Base-by-base conservation (phyloP, 2,888 invertebrate genomes). In the Nephrotoma flavescens region DNA sequence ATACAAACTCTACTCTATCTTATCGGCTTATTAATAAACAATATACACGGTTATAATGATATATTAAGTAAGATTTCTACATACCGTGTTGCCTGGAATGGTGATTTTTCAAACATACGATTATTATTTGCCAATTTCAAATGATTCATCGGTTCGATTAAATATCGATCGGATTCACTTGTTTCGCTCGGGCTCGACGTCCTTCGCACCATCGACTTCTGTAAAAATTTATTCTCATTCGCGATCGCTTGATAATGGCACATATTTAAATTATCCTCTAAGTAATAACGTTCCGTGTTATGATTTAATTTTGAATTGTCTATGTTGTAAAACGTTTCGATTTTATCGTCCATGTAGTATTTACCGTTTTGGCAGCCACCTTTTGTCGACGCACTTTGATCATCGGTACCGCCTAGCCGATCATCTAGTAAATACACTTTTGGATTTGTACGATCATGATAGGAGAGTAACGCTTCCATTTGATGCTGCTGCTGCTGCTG, bases 171-270 rank as follows among this genome's bases (percentile, higher is more conserved):
- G 9, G 91, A 92, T 15, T 91, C 91, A 87, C 92, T 92, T 6
- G 91, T 92, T 88, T 92, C 91, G 88, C 91, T 92, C 12, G 91
- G 92, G 88, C 91, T 91, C 45, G 92, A 92, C 83, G 90, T 88
- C 11, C 89, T 89, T 88, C 90, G 91, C 45, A 91, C 87, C 41
- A 89, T 87, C 9, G 86, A 86, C n/a, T 86, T 44, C 7, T 52
- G 44, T 41, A 44, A 42, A 41, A 86, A 52, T 52, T 44, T 86
- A 86, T 86, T 86, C 6, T 42, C 42, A 2, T 41, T 45, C 7
- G 71, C 42, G 31, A n/a, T 45, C 7, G 86, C 41, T 86, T 42
- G 86, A 86, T 86, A 83, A 83, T 86, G 71, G 83, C 83, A 86
- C 71, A 86, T 88, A 86, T 88, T 88, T n/a, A 90, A 87, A 31